Evolutionary conservation across 2,113 vertebrate genomes (phyloP).

Genomic region (Pelmatolapia mariae): DNA sequence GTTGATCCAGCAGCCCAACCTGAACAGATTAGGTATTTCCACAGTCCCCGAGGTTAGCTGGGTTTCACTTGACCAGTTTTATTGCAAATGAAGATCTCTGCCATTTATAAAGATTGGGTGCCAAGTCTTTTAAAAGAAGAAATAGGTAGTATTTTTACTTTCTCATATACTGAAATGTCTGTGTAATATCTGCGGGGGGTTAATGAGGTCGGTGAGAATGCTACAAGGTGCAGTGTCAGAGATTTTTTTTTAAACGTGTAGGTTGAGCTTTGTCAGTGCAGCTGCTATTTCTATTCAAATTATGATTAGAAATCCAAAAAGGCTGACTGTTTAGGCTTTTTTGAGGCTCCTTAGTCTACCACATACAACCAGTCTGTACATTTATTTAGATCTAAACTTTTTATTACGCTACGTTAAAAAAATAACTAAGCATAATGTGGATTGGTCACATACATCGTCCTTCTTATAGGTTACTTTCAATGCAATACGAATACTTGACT

Average conservation of each 20-base stretch:
- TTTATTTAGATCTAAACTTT: neutral
- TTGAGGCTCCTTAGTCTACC: neutral
- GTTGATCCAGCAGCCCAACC: neutral
- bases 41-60: neutral
- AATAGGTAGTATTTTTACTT: neutral
- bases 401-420: neutral
- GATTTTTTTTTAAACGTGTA: neutral
- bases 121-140: neutral
- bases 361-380: neutral
- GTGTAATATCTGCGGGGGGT: neutral
- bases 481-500: neutral
- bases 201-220: neutral
- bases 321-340: neutral
- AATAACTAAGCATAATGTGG: neutral
- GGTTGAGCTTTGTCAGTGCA: neutral
- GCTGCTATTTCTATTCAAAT: neutral
- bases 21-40: constrained; percentile 6
- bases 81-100: neutral
- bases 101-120: neutral
- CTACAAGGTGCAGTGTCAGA: neutral
- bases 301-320: neutral
- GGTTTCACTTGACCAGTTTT: constrained; percentile 5
- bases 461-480: neutral
- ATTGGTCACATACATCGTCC: neutral
- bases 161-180: neutral